A percentile compares a stretch with the other conserved stretches of the same genome.
Evolutionary conservation across 2,113 vertebrate genomes (phyloP).

Genomic region (Crocuta crocuta): DNA sequence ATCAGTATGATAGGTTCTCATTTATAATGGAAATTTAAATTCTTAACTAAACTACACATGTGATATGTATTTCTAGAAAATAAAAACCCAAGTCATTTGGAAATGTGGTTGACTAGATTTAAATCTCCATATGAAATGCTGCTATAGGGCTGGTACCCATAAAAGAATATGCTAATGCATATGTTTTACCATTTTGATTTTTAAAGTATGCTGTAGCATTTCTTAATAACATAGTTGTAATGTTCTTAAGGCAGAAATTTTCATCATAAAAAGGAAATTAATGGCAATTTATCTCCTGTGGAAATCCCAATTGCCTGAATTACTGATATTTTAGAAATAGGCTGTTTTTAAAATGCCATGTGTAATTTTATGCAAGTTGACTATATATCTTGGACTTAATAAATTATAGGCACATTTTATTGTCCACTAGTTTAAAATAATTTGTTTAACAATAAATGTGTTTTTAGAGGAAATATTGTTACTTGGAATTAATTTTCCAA

Average conservation of each 20-base stretch:
- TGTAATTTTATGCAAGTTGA: constrained; percentile 73
- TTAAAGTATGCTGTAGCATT: constrained; percentile 76
- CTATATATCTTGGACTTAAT: constrained; percentile 81
- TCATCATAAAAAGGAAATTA: constrained; percentile 72
- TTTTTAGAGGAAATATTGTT: constrained; percentile 75
- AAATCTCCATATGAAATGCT: constrained; percentile 77
- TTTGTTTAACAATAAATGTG: constrained; percentile 75
- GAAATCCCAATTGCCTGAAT: constrained; percentile 80
- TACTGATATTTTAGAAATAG: constrained; percentile 77
- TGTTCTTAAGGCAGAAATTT: constrained; percentile 63
- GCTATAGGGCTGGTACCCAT: constrained; percentile 79
- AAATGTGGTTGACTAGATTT: constrained; percentile 65
- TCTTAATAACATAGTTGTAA: constrained; percentile 67
- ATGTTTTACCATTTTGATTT: constrained; percentile 75
- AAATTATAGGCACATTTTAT: constrained; percentile 77
- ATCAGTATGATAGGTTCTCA: constrained; percentile 62
- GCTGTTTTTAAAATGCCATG: constrained; percentile 76
- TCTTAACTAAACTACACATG: constrained; percentile 60
- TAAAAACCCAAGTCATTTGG: constrained; percentile 64
- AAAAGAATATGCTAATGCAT: constrained; percentile 74
- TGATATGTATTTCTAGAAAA: constrained; percentile 63
- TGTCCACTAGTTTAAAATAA: constrained; percentile 78
- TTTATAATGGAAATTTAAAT: constrained; percentile 74
- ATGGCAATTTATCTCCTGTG: constrained; percentile 80
- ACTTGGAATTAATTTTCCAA: constrained; percentile 75